Percentiles rank a stretch among this genome's conserved stretches.
Conservation (phyloP, 2,888 invertebrate genomes). For the Cylloceria caligata region DNA sequence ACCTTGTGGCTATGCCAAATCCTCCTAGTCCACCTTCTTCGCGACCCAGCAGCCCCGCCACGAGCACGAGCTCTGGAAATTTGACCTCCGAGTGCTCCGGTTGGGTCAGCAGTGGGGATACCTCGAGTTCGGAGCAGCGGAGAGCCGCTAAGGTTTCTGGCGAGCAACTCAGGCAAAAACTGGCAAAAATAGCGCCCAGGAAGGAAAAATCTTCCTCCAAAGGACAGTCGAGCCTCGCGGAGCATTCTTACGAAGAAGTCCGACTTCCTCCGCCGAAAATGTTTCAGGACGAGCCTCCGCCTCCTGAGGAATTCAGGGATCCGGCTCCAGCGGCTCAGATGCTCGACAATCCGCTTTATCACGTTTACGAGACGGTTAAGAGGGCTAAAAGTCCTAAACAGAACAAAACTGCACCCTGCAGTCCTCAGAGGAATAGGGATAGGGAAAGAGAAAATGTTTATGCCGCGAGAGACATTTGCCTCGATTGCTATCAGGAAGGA, state of each 20-base stretch:
- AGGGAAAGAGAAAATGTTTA: constrained; percentile 65
- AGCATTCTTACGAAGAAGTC: constrained; percentile 90
- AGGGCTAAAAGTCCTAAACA: constrained; percentile 81
- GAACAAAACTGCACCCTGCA: constrained; percentile 82
- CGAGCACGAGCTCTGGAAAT: constrained; percentile 87
- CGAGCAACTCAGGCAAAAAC: constrained; percentile 88
- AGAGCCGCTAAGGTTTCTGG: constrained; percentile 84
- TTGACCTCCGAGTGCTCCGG: constrained; percentile 93
- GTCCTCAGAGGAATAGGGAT: constrained; percentile 79
- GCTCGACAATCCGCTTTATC: constrained; percentile 92
- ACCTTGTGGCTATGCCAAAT: constrained; percentile 76
- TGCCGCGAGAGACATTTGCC: constrained; percentile 77
- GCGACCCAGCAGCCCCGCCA: constrained; percentile 82
- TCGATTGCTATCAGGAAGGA: constrained; percentile 83
- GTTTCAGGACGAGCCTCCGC: constrained; percentile 92
- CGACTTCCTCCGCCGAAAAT: constrained; percentile 92
- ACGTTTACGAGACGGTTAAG: constrained; percentile 90
- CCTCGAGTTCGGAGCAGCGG: constrained; percentile 82
- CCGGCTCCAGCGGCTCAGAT: constrained; percentile 82
- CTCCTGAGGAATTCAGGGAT: constrained; percentile 90
- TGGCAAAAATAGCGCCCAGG: constrained; percentile 73
- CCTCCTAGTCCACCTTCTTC: constrained; percentile 79
- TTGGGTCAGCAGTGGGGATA: constrained; percentile 92
- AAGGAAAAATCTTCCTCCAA: constrained; percentile 70
- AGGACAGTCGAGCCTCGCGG: constrained; percentile 78